Evolutionary conservation across 1,140 invertebrate species (phyloP).

Genomic region (Drosophila malerkotliana): DNA sequence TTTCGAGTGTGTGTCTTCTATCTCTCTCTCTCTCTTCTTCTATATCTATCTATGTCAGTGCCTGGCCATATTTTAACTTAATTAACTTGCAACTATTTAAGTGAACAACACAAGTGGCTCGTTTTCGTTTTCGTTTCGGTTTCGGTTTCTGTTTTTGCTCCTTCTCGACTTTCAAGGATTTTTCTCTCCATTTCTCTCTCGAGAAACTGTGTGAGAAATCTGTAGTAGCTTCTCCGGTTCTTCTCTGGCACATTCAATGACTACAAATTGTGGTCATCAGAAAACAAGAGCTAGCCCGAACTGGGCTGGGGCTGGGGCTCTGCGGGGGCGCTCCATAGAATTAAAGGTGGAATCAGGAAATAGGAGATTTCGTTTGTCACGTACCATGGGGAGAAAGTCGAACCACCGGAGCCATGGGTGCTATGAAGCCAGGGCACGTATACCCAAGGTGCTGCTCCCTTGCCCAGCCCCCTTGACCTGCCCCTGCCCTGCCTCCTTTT

Average conservation of each 20-base stretch:
- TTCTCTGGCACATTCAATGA: slow-evolving; percentile 62
- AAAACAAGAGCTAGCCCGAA: neutral
- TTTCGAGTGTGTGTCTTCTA: neutral
- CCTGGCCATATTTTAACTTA: slow-evolving; percentile 69
- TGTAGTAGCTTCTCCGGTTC: slow-evolving; percentile 9
- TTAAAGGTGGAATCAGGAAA: slow-evolving; percentile 52
- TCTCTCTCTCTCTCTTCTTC: no score
- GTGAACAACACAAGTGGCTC: slow-evolving; percentile 69
- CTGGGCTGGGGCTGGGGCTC: neutral
- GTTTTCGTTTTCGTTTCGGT: slow-evolving; percentile 50
- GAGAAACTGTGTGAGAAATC: slow-evolving; percentile 42
- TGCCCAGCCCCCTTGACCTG: neutral
- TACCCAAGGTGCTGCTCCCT: slow-evolving; percentile 3
- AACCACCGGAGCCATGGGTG: neutral
- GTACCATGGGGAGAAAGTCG: slow-evolving; percentile 1
- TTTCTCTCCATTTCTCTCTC: slow-evolving; percentile 19
- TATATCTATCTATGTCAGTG: neutral
- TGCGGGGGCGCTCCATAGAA: slow-evolving; percentile 9
- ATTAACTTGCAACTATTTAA: slow-evolving; percentile 76
- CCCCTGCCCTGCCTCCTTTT: neutral
- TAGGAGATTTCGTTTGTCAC: slow-evolving; percentile 47
- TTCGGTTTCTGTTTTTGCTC: neutral
- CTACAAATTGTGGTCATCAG: slow-evolving; percentile 72
- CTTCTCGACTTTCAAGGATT: slow-evolving; percentile 15
- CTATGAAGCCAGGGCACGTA: slow-evolving; percentile 43